Evolutionary conservation across 2,797 vertebrate genomes (phyloP).

Genomic region (Tauraco hartlaubi): DNA sequence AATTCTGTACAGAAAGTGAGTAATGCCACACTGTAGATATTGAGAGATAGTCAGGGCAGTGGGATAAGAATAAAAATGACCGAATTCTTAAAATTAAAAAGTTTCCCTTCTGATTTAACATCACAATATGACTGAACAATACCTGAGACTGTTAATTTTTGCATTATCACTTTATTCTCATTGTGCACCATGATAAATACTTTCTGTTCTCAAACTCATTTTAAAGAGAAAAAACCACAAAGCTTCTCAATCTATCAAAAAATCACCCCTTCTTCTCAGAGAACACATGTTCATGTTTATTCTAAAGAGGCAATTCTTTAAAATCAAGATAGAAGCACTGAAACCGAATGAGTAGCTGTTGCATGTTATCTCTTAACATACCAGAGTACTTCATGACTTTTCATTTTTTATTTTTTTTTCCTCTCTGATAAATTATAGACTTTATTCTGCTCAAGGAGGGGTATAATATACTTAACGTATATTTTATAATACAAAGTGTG

Average conservation of each 20-base stretch:
- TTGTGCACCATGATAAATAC: neutral
- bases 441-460: neutral
- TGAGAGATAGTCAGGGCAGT: neutral
- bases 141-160: neutral
- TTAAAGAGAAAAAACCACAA: neutral
- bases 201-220: neutral
- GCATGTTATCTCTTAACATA: neutral
- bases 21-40: neutral
- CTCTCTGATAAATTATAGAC: rapidly evolving
- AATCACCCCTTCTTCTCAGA: neutral
- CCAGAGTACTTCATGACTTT: neutral
- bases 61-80: neutral
- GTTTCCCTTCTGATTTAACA: neutral
- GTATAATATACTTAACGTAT: neutral
- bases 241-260: neutral
- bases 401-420: neutral
- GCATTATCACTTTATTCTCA: neutral
- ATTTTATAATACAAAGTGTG: neutral
- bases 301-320: neutral
- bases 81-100: neutral
- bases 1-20: neutral
- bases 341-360: neutral
- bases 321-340: neutral
- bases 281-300: neutral
- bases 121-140: neutral